Evolutionary conservation across 2,797 vertebrate species (phyloP).

Genomic region (Spea hammondii): DNA sequence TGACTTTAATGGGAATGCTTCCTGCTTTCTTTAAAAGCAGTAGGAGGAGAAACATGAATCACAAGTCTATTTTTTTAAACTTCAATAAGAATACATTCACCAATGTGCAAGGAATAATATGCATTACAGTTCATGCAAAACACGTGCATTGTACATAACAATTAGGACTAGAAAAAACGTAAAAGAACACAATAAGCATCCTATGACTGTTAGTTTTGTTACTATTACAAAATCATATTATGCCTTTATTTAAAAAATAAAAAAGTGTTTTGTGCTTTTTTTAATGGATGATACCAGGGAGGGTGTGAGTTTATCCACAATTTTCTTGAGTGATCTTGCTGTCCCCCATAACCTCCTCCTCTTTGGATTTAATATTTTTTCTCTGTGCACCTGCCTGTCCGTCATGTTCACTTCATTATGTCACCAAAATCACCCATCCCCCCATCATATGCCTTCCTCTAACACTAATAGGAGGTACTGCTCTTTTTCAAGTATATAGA

Average conservation of each 20-base stretch:
- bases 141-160: too few relatives aligned
- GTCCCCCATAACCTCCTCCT: neutral
- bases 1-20: too few relatives aligned
- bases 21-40: too few relatives aligned
- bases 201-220: neutral
- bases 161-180: too few relatives aligned
- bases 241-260: neutral
- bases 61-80: too few relatives aligned
- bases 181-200: too few relatives aligned
- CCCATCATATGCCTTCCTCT: conserved; percentile 29
- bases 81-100: too few relatives aligned
- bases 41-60: too few relatives aligned
- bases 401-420: conserved; percentile 39
- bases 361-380: conserved; percentile 20
- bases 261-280: too few relatives aligned
- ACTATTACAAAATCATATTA: neutral
- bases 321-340: conserved; percentile 9
- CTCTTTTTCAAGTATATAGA: conserved; percentile 31
- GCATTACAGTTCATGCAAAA: too few relatives aligned
- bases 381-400: conserved; percentile 23
- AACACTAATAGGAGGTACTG: conserved; percentile 36
- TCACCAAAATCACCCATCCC: conserved; percentile 44
- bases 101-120: too few relatives aligned
- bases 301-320: neutral
- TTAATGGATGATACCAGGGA: neutral